Base-by-base conservation (phyloP, 1,140 invertebrate genomes). In the Halictus rubicundus region DNA sequence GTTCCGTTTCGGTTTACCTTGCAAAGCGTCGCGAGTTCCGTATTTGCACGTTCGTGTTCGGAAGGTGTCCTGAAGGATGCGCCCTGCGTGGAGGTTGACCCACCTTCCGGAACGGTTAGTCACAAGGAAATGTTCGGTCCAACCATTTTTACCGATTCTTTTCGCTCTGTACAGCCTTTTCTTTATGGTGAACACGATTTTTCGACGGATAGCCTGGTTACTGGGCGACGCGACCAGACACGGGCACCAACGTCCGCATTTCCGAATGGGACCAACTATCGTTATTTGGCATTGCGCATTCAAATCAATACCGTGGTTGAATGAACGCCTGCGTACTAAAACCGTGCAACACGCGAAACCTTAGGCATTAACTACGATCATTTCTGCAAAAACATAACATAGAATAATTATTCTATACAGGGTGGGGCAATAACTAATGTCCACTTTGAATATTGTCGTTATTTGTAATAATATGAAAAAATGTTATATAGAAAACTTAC, bases 11-110 rank as follows among this genome's bases (percentile, higher is more conserved):
- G 21, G 14, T 77, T 84, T 88, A 93, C 92, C 88, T 92, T 93
- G 57, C 91, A 90, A 85, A 93, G 89, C 87, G 91, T 92, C 83
- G 92, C 91, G 87, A 93, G 92, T 87, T 93, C 92, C 90, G 92
- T 91, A 84, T 92, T 92, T 88, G 80, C 79, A 72, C 84, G 87
- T 73, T 90, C 88, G 81, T 89, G 89, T 82, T 91, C 89, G 71
- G 86, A 90, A 88, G 75, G 82, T 78, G 83, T 88, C 80, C 82
- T 81, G 74, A 64, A 80, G 27, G 81, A 81, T 83, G 69, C 64
- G 60, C 69, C 42, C 54, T 85, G 80, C 59, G 61, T 27, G 23
- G 85, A 64, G n/a, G 63, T 71, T 75, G 75, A 72, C 65, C 86
- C 87, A 74, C 86, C 84, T 60, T 85, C 84, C 65, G 89, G 83